Percentiles rank a stretch among this genome's conserved stretches.
Evolutionary conservation across 1,140 invertebrate species (phyloP).

Genomic region (Carposina sasakii): DNA sequence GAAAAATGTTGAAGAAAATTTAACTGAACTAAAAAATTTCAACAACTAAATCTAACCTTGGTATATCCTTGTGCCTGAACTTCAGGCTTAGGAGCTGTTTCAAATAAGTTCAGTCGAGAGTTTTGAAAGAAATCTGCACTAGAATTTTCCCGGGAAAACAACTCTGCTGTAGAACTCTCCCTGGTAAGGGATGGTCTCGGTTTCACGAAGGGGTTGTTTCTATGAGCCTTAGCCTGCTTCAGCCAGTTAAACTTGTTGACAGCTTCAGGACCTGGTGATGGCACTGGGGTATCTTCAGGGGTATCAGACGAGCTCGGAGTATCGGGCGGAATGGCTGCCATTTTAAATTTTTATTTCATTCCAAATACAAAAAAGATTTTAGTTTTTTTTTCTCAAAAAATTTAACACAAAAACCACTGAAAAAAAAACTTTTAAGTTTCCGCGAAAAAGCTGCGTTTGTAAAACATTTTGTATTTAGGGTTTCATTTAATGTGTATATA

Average conservation of each 20-base stretch:
- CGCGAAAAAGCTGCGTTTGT: too few relatives aligned
- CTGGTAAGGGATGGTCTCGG: constrained; percentile 50
- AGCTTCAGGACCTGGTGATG: constrained; percentile 39
- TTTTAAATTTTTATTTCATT: constrained; percentile 17
- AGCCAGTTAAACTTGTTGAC: constrained; percentile 58
- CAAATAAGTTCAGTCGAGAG: constrained; percentile 59
- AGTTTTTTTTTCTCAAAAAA: too few relatives aligned
- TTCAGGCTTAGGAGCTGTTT: constrained; percentile 56
- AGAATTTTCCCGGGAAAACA: constrained; percentile 56
- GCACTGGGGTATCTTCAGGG: constrained; percentile 39
- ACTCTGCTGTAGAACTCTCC: constrained; percentile 54
- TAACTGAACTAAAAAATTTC: background rate
- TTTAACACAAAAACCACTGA: too few relatives aligned
- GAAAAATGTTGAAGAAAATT: background rate
- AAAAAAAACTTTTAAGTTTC: too few relatives aligned
- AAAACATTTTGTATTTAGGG: too few relatives aligned
- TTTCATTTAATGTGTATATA: too few relatives aligned
- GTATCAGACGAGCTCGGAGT: constrained; percentile 33
- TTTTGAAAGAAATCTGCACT: constrained; percentile 61
- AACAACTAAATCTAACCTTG: constrained; percentile 77
- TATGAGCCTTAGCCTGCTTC: constrained; percentile 43
- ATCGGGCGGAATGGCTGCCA: constrained; percentile 31
- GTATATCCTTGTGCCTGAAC: constrained; percentile 63
- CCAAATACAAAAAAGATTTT: too few relatives aligned
- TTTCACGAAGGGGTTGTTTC: constrained; percentile 54